phyloP scores from a whole-genome alignment of 1,140 invertebrate genomes.

The Drosophila mauritiana region DNA sequence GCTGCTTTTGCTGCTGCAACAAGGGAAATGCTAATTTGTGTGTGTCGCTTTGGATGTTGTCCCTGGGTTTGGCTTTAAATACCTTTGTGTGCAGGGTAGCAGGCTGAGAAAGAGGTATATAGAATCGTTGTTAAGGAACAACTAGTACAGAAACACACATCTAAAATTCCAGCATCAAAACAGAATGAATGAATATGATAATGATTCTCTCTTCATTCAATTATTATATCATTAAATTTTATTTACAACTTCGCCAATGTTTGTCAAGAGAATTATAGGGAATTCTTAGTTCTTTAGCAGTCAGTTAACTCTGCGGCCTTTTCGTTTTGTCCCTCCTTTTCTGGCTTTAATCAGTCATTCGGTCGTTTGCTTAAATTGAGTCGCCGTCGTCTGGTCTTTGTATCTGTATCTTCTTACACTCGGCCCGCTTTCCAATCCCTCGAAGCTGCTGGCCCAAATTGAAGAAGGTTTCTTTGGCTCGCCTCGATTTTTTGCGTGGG shows the following conservation, averaged over 20 bases:
- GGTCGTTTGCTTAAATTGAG: conserved; percentile 76
- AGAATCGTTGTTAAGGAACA: too few relatives aligned
- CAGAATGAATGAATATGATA: too few relatives aligned
- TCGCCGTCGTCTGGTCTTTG: conserved; percentile 51
- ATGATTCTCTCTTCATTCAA: too few relatives aligned
- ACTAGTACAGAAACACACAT: too few relatives aligned
- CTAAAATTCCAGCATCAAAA: too few relatives aligned
- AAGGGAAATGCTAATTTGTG: conserved; percentile 83
- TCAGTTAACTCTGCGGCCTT: not conserved
- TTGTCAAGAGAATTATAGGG: not conserved
- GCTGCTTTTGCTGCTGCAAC: conserved; percentile 54
- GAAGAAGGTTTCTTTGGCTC: conserved; percentile 14
- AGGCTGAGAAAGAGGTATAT: too few relatives aligned
- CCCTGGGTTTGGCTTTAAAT: conserved; percentile 42
- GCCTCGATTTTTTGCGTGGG: conserved; percentile 60
- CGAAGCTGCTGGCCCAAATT: conserved; percentile 32
- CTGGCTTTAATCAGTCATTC: conserved; percentile 77
- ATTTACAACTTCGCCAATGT: not conserved
- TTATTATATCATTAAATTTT: not conserved
- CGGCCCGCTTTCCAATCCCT: not conserved
- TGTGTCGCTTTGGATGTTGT: conserved; percentile 67
- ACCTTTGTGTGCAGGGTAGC: conserved; percentile 43
- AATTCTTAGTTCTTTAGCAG: not conserved
- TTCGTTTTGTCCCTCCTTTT: conserved; percentile 32
- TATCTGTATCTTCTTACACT: conserved; percentile 35